Percentiles rank a stretch among this genome's conserved stretches.
These are phyloP conservation scores for zebrafish (Danio rerio) DNA, from an alignment of 2,113 vertebrate species.

Conservation along the genomic window GRCz12tu NC_133179.1:3243501-3244000, in stretches of 20 bases:
- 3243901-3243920: conserved; percentile 58
- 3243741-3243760: conserved; percentile 33
- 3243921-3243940: conserved; percentile 63
- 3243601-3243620: conserved; percentile 4
- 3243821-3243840: neutral
- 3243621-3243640: neutral
- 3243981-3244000: conserved; percentile 53
- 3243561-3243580: neutral
- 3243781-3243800: conserved; percentile 20
- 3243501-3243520: too few species aligned
- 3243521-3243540: too few species aligned
- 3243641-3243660: neutral
- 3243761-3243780: conserved; percentile 20
- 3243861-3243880: conserved; percentile 61
- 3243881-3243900: conserved; percentile 63
- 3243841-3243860: conserved; percentile 33
- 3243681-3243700: conserved; percentile 3
- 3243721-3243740: conserved; percentile 30
- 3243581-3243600: neutral
- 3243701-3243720: neutral
- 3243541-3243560: neutral
- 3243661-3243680: neutral
- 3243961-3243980: conserved; percentile 71
- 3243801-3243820: conserved; percentile 7
- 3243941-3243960: conserved; percentile 67